A percentile compares a stretch with the other conserved stretches of the same genome.
Conservation (phyloP, 2,888 invertebrate genomes). For the Leptinotarsa tumamoca region DNA sequence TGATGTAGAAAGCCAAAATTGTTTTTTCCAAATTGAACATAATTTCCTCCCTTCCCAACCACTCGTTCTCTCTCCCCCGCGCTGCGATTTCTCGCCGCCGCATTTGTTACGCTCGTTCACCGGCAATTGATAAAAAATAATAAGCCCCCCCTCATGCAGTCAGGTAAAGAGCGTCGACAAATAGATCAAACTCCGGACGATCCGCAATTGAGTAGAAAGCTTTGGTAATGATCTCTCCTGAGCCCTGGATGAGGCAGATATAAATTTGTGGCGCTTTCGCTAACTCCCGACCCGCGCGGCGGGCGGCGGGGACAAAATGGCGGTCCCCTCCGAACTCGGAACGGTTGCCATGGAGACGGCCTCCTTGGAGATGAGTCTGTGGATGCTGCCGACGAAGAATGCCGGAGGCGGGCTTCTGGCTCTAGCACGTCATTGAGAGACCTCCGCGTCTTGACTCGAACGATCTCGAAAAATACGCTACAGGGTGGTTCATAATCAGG, state of each 20-base stretch:
- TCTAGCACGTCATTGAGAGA: neutral
- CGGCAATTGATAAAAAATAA: constrained; percentile 33
- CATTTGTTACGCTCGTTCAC: neutral
- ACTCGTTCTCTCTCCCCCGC: neutral
- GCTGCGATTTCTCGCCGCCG: neutral
- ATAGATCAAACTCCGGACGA: constrained; percentile 68
- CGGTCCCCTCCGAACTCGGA: constrained; percentile 57
- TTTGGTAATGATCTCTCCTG: constrained; percentile 69
- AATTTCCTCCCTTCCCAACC: neutral
- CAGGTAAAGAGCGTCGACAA: constrained; percentile 64
- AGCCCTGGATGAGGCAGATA: constrained; percentile 69
- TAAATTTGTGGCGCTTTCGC: constrained; percentile 68
- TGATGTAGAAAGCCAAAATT: too few species aligned
- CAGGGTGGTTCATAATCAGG: too few species aligned
- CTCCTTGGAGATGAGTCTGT: constrained; percentile 61
- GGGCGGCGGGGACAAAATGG: constrained; percentile 61
- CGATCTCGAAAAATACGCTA: too few species aligned
- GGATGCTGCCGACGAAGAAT: constrained; percentile 34
- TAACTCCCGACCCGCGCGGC: constrained; percentile 59
- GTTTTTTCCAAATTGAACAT: too few species aligned
- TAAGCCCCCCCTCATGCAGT: constrained; percentile 48
- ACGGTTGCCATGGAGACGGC: constrained; percentile 66
- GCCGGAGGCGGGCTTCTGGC: neutral
- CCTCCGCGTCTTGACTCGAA: too few species aligned
- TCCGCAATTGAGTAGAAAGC: constrained; percentile 69